phyloP scores from a whole-genome alignment of 2,113 vertebrate genomes.

The Pyxicephalus adspersus region DNA sequence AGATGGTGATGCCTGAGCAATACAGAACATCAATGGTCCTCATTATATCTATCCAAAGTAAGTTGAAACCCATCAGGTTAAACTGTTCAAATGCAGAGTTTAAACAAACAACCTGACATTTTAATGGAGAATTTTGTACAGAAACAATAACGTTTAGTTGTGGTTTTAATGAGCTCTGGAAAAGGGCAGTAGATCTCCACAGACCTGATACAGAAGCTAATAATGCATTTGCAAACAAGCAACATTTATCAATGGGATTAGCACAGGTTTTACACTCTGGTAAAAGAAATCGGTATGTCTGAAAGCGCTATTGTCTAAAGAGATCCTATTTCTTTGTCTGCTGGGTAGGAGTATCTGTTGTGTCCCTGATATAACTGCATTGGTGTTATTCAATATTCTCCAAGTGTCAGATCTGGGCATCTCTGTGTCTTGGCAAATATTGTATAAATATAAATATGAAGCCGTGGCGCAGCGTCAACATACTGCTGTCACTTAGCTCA shows the following conservation, averaged over 20 bases:
- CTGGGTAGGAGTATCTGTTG: too few species aligned
- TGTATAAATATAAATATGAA: neutral
- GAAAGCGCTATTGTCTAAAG: too few species aligned
- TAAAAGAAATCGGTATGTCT: neutral
- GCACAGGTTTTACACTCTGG: neutral
- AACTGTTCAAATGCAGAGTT: neutral
- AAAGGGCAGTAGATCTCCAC: slow-evolving; percentile 20
- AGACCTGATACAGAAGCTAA: slow-evolving; percentile 3
- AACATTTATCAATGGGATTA: neutral
- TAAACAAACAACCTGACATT: slow-evolving; percentile 25
- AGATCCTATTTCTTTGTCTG: too few species aligned
- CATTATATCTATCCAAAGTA: too few species aligned
- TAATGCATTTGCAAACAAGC: neutral
- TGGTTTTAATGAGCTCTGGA: neutral
- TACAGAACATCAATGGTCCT: too few species aligned
- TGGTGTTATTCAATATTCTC: neutral
- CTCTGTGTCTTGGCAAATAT: neutral
- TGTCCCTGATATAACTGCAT: too few species aligned
- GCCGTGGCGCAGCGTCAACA: neutral
- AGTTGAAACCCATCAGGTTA: too few species aligned
- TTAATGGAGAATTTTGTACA: neutral
- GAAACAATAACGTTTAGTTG: slow-evolving; percentile 1
- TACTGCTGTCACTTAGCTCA: neutral
- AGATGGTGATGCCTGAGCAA: too few species aligned
- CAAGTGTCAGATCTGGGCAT: neutral